Base-by-base conservation (phyloP, 2,797 vertebrate genomes). In the Enteromius viviparus region DNA sequence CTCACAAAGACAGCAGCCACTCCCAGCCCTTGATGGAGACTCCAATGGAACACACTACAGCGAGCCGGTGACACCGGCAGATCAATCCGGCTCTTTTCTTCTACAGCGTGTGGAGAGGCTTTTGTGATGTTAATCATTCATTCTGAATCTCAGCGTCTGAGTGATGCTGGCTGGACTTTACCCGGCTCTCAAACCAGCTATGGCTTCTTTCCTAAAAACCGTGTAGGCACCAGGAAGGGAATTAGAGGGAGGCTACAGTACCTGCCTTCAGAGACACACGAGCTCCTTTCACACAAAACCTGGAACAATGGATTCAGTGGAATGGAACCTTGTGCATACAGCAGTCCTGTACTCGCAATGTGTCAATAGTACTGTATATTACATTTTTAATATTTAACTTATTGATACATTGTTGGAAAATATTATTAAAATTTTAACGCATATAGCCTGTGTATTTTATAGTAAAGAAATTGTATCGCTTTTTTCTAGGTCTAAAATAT, bases 211-310 rank as follows among this genome's bases (percentile, higher is more conserved):
- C 84, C 91, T 92, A 83, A 90, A 91, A 91, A 91, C 93, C 91
- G 92, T 94, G 89, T 94, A 92, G 90, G 88, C 77, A 86, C 89
- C 91, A 89, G 90, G 90, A 87, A 92, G 90, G 90, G 87, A 94
- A 93, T 94, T 90, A 89, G 88, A 92, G 82, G 76, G 88, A 89
- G 89, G 86, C 90, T 62, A 17, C 40, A 14, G 45, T 92, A 95
- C 95, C 94, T 96, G 93, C 94, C 93, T 92, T 89, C 86, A 87
- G 91, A 92, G 91, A 89, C 87, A 90, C 84, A 86, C 76, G 10
- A 64, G 83, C 47, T 34, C 23, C 45, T 58, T 6, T 76, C 37
- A 82, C 6, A 34, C 64, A 90, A 91, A 88, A 90, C 81, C 84
- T 76, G 88, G 89, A 87, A 72, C 23, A 29, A 60, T 75, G 84